Conservation (phyloP, 2,888 invertebrate genomes). For the Salticus scenicus region DNA sequence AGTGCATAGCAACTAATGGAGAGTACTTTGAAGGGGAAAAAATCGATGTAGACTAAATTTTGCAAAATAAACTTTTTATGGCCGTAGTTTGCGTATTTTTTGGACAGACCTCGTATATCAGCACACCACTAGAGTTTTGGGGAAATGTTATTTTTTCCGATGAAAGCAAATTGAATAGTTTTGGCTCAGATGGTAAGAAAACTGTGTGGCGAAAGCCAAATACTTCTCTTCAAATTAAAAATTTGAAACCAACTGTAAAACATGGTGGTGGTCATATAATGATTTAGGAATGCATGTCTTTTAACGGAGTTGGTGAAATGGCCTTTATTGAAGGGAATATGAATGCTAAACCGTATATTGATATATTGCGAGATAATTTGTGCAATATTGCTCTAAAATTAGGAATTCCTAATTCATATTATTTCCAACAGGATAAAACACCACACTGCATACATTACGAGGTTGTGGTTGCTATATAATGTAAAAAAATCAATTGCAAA, state of each 20-base stretch:
- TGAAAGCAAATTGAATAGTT: conserved; percentile 39
- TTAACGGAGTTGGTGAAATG: conserved; percentile 17
- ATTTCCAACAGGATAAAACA: conserved; percentile 69
- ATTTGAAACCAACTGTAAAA: conserved; percentile 51
- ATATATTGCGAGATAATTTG: conserved; percentile 52
- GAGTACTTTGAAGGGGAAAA: too few relatives aligned
- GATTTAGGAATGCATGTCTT: conserved; percentile 69
- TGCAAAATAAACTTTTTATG: too few relatives aligned
- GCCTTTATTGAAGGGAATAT: conserved; percentile 45
- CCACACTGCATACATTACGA: conserved; percentile 39
- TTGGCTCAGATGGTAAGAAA: conserved; percentile 11
- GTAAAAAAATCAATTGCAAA: conserved; percentile 11
- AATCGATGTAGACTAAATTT: too few relatives aligned
- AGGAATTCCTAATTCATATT: conserved; percentile 29
- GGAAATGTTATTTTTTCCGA: conserved; percentile 20
- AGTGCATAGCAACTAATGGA: too few relatives aligned
- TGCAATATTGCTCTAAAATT: too few relatives aligned
- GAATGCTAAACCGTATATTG: conserved; percentile 20
- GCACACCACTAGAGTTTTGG: conserved; percentile 3
- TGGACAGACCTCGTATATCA: too few relatives aligned
- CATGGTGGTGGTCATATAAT: conserved; percentile 67
- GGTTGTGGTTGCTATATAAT: conserved; percentile 9
- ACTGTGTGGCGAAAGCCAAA: conserved; percentile 41
- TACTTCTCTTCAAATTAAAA: conserved; percentile 22
- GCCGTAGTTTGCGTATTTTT: too few relatives aligned